Base-by-base conservation (phyloP, 2,888 invertebrate species). In the Augochlorella aurata region DNA sequence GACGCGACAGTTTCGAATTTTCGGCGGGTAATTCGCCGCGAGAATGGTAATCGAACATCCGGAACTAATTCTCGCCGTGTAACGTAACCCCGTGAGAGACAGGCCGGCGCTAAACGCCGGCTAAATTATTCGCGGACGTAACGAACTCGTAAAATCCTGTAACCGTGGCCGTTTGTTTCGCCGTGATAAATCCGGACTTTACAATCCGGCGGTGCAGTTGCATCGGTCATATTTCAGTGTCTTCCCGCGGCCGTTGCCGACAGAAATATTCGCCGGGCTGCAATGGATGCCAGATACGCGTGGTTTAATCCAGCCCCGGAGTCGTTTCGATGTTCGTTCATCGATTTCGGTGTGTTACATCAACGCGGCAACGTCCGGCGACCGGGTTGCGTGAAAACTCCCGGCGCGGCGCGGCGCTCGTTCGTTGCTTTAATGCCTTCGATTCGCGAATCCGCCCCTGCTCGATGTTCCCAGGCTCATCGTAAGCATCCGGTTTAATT, bases 221-320 rank as follows among this genome's bases (percentile, higher is more conserved):
- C 78, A n/a, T 66, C 54, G 76, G 74, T 81, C 84, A 83, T 87
- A 87, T 86, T 87, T 87, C 87, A 87, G 68, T 83, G 87, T 87
- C 88, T 84, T 85, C 63, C 77, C 70, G 45, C 65, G 18, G 44
- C 76, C 68, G 73, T 71, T 84, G 83, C 58, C 68, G 84, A 81
- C 79, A 81, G 83, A 87, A 87, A 87, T 87, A 85, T 87, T 87
- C 76, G 79, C 66, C 66, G 68, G 52, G 52, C 80, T 65, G 74
- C 86, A 85, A 85, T 83, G 85, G 87, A 85, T 79, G 79, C 68
- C 75, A 85, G 87, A 81, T 87, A 85, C 77, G 79, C 81, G 85
- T 54, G 85, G 79, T 85, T 87, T 87, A 83, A 81, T 87, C 81
- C 77, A 65, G 47, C 71, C 74, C 74, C 70, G 47, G 69, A 76